These are phyloP conservation scores for Aporrectodea caliginosa DNA, from an alignment of 1,140 invertebrate genomes.

Conservation along the genomic window DNA sequence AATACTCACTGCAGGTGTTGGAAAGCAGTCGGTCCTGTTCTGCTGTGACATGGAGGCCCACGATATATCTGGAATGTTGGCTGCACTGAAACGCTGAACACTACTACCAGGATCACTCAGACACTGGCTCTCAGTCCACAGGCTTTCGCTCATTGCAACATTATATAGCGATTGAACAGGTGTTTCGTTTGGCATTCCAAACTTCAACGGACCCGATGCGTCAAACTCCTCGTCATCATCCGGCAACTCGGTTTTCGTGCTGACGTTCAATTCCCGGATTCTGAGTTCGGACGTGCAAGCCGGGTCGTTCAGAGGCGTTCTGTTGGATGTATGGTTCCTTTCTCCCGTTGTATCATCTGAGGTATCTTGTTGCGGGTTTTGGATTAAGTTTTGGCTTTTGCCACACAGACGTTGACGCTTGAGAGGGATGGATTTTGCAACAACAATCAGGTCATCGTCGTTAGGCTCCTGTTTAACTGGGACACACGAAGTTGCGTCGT, in stretches of 20 bases:
- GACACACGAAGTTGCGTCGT: neutral
- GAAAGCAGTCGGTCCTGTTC: neutral
- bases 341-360: no score
- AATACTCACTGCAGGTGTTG: neutral
- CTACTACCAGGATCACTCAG: no score
- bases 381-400: no score
- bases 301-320: no score
- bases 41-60: neutral
- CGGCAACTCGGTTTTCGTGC: neutral
- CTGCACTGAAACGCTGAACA: neutral
- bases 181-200: no score
- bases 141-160: neutral
- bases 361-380: no score
- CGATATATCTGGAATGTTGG: neutral
- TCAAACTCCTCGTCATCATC: neutral
- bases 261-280: no score
- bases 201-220: neutral
- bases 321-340: no score
- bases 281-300: no score
- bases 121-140: no score
- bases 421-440: no score
- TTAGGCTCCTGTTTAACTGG: neutral
- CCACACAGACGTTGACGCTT: no score
- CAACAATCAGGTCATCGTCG: neutral
- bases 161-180: neutral